These are phyloP conservation scores for Agrochola lota DNA, from an alignment of 2,888 invertebrate species.

Conservation along the genomic window DNA sequence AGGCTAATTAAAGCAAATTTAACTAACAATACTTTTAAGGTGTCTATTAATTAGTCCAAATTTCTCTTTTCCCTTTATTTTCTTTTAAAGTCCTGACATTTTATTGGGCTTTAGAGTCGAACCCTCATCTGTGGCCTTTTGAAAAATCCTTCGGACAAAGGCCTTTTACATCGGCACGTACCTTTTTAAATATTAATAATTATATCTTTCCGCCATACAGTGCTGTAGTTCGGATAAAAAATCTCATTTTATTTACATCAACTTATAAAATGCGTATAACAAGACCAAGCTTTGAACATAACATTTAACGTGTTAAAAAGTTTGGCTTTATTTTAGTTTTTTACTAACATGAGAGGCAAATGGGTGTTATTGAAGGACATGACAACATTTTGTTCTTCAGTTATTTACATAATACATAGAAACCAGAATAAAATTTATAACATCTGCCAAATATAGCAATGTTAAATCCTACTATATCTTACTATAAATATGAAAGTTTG, in stretches of 20 bases:
- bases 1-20: conserved; percentile 62
- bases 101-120: conserved; percentile 43
- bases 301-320: not conserved
- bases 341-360: not conserved
- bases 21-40: conserved; percentile 62
- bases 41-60: conserved; percentile 66
- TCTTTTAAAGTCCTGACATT: conserved; percentile 53
- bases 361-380: no score
- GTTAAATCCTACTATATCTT: not conserved
- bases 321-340: not conserved
- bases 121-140: conserved; percentile 41
- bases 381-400: not conserved
- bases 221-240: conserved; percentile 15
- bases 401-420: not conserved
- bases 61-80: conserved; percentile 58
- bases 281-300: not conserved
- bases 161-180: conserved; percentile 22
- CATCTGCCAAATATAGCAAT: not conserved
- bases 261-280: conserved; percentile 4
- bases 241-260: not conserved
- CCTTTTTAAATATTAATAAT: conserved; percentile 54
- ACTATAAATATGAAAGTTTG: no score
- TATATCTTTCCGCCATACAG: conserved; percentile 26
- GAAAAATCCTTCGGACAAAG: conserved; percentile 21
- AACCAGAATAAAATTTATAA: not conserved